Evolutionary conservation across 2,113 vertebrate genomes (phyloP).

Genomic region (Jacana jacana): DNA sequence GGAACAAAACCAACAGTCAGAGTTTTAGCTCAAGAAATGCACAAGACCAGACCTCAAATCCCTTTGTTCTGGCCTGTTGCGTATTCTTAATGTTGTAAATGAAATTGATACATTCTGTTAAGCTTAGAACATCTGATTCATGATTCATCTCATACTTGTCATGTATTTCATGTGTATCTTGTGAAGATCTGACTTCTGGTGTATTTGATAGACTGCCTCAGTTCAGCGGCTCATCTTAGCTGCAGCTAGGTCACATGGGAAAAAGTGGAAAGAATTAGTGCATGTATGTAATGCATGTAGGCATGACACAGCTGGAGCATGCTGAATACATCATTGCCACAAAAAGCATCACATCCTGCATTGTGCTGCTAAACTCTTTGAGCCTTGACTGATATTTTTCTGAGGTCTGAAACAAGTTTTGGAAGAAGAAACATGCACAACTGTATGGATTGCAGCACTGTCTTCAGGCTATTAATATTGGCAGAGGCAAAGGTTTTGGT

Average conservation of each 20-base stretch:
- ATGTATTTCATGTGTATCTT: neutral
- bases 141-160: neutral
- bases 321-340: neutral
- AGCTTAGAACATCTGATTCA: neutral
- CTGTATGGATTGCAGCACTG: too few species aligned
- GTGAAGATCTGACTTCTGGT: neutral
- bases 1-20: neutral
- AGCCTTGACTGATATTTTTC: neutral
- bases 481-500: neutral
- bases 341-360: neutral
- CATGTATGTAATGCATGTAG: too few species aligned
- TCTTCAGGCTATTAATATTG: neutral
- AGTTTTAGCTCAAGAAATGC: neutral
- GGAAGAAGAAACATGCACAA: neutral
- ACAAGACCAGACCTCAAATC: neutral
- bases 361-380: neutral
- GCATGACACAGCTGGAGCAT: neutral
- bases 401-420: neutral
- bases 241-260: neutral
- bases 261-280: neutral
- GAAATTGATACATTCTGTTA: neutral
- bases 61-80: accelerated
- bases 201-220: neutral
- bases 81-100: neutral
- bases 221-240: neutral